Evolutionary conservation across 2,113 vertebrate species (phyloP).

Genomic region (Xenopus laevis): DNA sequence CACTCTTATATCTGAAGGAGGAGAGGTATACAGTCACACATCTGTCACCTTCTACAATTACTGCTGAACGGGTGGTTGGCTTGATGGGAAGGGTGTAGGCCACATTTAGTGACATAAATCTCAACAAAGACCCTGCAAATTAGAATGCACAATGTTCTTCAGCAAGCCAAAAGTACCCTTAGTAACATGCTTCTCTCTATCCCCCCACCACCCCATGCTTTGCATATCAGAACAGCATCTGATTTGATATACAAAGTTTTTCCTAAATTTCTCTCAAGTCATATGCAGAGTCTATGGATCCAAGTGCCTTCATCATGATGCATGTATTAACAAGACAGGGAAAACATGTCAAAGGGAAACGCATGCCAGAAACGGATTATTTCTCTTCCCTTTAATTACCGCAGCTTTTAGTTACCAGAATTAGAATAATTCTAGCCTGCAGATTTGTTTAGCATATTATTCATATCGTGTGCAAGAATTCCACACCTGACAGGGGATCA

Average conservation of each 20-base stretch:
- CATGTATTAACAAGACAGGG: constrained; percentile 26
- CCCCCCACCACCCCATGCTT: neutral
- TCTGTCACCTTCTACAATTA: neutral
- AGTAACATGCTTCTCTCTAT: neutral
- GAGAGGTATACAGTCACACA: neutral
- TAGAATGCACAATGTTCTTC: neutral
- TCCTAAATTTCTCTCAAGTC: constrained; percentile 15
- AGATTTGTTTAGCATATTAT: constrained; percentile 14
- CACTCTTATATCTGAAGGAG: no score
- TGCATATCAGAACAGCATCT: constrained; percentile 14
- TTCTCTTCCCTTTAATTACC: constrained; percentile 17
- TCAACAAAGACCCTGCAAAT: neutral
- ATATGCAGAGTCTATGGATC: constrained; percentile 27
- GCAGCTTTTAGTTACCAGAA: constrained; percentile 20
- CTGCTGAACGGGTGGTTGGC: neutral
- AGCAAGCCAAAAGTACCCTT: neutral
- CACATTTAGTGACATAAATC: neutral
- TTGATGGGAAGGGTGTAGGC: neutral
- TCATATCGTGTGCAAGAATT: neutral
- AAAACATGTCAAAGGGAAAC: constrained; percentile 19
- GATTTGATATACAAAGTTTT: constrained; percentile 5
- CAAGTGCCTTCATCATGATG: constrained; percentile 21
- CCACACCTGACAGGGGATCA: constrained; percentile 5
- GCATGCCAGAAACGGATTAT: constrained; percentile 4
- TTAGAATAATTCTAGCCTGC: constrained; percentile 19